Percentiles rank a stretch among this genome's conserved stretches.
Evolutionary conservation across 2,888 invertebrate species (phyloP).

Genomic region (Patella depressa): DNA sequence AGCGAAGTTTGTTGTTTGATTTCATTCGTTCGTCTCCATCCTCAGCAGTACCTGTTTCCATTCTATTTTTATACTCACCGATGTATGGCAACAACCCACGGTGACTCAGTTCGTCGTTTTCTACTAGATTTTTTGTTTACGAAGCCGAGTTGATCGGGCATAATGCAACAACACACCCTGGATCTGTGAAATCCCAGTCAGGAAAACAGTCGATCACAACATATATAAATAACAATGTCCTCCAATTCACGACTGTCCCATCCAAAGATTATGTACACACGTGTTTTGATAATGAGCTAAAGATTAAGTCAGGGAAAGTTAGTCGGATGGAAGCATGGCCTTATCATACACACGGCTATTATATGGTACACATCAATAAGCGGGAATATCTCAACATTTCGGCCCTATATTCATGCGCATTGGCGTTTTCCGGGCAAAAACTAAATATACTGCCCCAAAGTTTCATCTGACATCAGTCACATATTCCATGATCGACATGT

Average conservation of each 20-base stretch:
- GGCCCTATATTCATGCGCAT: conserved; percentile 65
- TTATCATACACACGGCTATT: conserved; percentile 69
- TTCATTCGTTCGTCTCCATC: conserved; percentile 42
- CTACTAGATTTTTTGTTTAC: conserved; percentile 53
- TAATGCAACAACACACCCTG: conserved; percentile 54
- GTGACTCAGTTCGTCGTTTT: conserved; percentile 39
- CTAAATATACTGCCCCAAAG: neutral
- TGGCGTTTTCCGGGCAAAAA: conserved; percentile 41
- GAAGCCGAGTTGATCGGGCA: conserved; percentile 55
- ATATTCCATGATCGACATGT: conserved; percentile 22
- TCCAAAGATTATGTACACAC: conserved; percentile 50
- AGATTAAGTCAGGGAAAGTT: conserved; percentile 59
- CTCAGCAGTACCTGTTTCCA: conserved; percentile 47
- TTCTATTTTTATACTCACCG: conserved; percentile 46
- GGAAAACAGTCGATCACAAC: neutral
- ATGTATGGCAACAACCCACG: conserved; percentile 36
- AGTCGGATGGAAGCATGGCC: conserved; percentile 70
- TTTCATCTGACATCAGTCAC: conserved; percentile 4
- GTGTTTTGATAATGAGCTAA: conserved; percentile 54
- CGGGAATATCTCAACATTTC: conserved; percentile 69
- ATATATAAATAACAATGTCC: neutral
- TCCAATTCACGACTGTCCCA: neutral
- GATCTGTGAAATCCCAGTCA: conserved; percentile 25
- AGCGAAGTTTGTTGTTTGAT: conserved; percentile 56
- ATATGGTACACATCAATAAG: conserved; percentile 70